Conservation (phyloP, 2,888 invertebrate species). For the Nezara viridula region DNA sequence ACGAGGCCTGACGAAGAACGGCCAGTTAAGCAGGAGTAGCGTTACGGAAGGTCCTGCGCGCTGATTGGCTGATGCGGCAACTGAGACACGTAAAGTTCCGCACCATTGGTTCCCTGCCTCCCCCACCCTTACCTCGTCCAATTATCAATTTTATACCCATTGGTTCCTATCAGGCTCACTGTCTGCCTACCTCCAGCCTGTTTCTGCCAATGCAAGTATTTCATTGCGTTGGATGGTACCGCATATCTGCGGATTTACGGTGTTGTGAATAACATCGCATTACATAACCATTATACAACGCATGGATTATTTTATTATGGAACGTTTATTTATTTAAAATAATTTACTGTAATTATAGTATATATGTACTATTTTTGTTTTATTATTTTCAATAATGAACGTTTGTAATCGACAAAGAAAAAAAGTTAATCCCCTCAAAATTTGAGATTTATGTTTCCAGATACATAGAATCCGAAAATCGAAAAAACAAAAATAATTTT, state of each 20-base stretch:
- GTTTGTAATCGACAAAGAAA: too few relatives aligned
- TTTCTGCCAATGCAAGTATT: neutral
- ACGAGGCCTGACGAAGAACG: neutral
- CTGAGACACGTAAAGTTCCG: slow-evolving; percentile 48
- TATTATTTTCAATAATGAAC: too few relatives aligned
- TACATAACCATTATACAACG: neutral
- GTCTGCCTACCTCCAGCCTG: neutral
- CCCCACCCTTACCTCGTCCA: slow-evolving; percentile 2
- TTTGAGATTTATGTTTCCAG: too few relatives aligned
- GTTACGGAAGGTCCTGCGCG: slow-evolving; percentile 20
- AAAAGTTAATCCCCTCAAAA: too few relatives aligned
- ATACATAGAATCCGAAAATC: too few relatives aligned
- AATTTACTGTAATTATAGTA: too few relatives aligned
- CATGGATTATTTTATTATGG: neutral
- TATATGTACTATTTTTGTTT: too few relatives aligned
- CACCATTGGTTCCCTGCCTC: slow-evolving; percentile 25
- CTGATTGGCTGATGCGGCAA: slow-evolving; percentile 42
- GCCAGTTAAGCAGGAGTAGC: slow-evolving; percentile 24
- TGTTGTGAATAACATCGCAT: neutral
- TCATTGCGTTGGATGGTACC: neutral
- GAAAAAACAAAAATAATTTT: too few relatives aligned
- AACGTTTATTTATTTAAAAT: neutral
- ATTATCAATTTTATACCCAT: slow-evolving; percentile 50
- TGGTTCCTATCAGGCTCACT: neutral
- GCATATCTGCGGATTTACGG: neutral